Percentiles rank a stretch among this genome's conserved stretches.
These are phyloP conservation scores for Acrocephalus scirpaceus DNA, from an alignment of 2,797 vertebrate species.

Conservation along the genomic window DNA sequence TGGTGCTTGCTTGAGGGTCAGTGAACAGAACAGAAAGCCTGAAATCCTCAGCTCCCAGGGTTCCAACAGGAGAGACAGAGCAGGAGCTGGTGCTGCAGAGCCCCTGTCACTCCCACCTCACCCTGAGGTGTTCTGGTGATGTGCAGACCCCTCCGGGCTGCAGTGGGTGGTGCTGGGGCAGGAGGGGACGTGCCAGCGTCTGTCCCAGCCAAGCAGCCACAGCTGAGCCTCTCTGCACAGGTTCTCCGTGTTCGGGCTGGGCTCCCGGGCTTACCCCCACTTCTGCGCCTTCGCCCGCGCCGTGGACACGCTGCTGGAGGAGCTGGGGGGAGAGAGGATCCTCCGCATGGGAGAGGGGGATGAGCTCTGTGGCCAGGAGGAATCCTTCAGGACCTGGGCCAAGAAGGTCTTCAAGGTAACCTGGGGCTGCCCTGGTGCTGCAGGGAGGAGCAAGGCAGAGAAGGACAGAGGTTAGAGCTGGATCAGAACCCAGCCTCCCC, in stretches of 20 bases:
- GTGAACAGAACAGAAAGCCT: neutral
- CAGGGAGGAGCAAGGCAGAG: neutral
- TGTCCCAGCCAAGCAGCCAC: too few relatives aligned
- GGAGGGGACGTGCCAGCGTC: neutral
- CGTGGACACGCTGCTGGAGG: constrained; percentile 95
- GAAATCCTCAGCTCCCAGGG: neutral
- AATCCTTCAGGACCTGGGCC: constrained; percentile 98
- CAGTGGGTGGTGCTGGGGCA: accelerated
- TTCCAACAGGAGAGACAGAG: neutral
- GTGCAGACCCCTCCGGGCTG: neutral
- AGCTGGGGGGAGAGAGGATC: constrained; percentile 97
- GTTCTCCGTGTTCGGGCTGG: constrained; percentile 97
- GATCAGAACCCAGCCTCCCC: neutral
- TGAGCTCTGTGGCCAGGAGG: constrained; percentile 97
- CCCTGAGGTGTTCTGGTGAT: accelerated
- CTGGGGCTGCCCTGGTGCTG: neutral
- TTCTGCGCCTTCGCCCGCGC: constrained; percentile 99
- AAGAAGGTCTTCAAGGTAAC: constrained; percentile 98
- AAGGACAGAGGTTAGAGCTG: neutral
- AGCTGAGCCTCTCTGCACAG: constrained; percentile 63
- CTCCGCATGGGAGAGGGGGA: constrained; percentile 98
- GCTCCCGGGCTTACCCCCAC: constrained; percentile 96
- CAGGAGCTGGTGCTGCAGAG: neutral
- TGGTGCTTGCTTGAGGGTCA: neutral
- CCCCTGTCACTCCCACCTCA: neutral